Evolutionary conservation across 2,888 invertebrate genomes (phyloP).

Genomic region (Melieria crassipennis): DNA sequence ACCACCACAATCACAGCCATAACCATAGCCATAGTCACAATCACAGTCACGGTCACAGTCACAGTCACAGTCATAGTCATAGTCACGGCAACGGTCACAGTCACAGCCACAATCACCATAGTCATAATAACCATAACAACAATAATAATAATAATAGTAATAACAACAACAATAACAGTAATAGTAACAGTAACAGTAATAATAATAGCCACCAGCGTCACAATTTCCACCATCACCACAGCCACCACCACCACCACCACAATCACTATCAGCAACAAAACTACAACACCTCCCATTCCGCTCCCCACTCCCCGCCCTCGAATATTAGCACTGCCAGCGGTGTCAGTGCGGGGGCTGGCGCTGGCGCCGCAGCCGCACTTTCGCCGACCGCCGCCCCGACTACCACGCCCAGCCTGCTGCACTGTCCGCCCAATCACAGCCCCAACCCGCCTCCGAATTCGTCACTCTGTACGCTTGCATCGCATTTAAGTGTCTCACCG

Average conservation of each 20-base stretch:
- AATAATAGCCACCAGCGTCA: slow-evolving; percentile 33
- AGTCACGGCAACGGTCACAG: slow-evolving; percentile 30
- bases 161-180: slow-evolving; percentile 11
- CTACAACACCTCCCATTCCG: slow-evolving; percentile 5
- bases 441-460: slow-evolving; percentile 37
- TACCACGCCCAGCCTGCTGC: slow-evolving; percentile 7
- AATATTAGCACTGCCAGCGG: too few relatives aligned
- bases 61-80: slow-evolving; percentile 39
- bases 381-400: slow-evolving; percentile 13
- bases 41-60: slow-evolving; percentile 45
- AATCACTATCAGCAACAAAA: slow-evolving; percentile 7
- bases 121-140: slow-evolving; percentile 21
- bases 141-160: slow-evolving; percentile 29
- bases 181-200: slow-evolving; percentile 31
- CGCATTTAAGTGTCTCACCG: slow-evolving; percentile 31
- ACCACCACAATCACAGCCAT: slow-evolving; percentile 51
- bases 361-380: slow-evolving; percentile 8
- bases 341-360: too few relatives aligned
- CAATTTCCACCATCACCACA: slow-evolving; percentile 36
- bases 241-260: slow-evolving; percentile 19
- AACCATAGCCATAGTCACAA: slow-evolving; percentile 50
- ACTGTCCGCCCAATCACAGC: slow-evolving; percentile 13
- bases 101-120: slow-evolving; percentile 28
- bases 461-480: slow-evolving; percentile 28
- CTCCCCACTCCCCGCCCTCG: slow-evolving; percentile 12